Evolutionary conservation across 2,113 vertebrate genomes (phyloP).

Genomic region (Mastomys natalensis): DNA sequence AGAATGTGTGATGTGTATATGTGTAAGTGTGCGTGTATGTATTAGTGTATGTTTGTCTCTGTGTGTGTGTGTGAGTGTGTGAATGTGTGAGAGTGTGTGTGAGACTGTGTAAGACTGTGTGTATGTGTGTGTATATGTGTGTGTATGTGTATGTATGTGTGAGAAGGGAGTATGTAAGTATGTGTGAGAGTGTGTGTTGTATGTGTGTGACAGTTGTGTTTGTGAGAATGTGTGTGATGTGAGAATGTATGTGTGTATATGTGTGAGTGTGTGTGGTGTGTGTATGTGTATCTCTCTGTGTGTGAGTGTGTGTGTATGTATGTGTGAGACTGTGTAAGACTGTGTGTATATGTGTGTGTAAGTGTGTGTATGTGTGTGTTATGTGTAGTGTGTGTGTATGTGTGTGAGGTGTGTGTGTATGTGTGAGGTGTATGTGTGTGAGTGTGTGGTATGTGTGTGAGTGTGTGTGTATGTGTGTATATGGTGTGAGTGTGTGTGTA

Average conservation of each 20-base stretch:
- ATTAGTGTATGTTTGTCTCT: too few relatives aligned
- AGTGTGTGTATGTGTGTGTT: neutral
- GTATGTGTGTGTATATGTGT: too few relatives aligned
- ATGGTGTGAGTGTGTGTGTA: neutral
- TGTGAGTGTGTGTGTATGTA: neutral
- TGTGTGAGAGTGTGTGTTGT: neutral
- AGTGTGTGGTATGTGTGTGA: neutral
- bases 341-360: neutral
- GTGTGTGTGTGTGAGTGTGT: neutral
- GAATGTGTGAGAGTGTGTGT: too few relatives aligned
- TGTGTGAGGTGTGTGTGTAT: neutral
- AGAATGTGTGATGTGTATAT: neutral
- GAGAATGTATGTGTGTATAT: neutral
- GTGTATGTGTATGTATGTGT: neutral
- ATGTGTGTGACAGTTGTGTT: too few relatives aligned
- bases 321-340: neutral
- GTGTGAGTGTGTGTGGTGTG: neutral
- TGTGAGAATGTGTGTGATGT: too few relatives aligned
- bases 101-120: too few relatives aligned
- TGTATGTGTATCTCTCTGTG: too few relatives aligned
- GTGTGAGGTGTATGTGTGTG: neutral
- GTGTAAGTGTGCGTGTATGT: too few relatives aligned
- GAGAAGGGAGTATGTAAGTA: neutral
- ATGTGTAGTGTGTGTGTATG: too few relatives aligned
- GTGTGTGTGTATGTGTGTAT: neutral